Percentiles rank a stretch among this genome's conserved stretches.
These are phyloP conservation scores for Shinisaurus crocodilurus DNA, from an alignment of 2,113 vertebrate genomes.

Conservation along the genomic window DNA sequence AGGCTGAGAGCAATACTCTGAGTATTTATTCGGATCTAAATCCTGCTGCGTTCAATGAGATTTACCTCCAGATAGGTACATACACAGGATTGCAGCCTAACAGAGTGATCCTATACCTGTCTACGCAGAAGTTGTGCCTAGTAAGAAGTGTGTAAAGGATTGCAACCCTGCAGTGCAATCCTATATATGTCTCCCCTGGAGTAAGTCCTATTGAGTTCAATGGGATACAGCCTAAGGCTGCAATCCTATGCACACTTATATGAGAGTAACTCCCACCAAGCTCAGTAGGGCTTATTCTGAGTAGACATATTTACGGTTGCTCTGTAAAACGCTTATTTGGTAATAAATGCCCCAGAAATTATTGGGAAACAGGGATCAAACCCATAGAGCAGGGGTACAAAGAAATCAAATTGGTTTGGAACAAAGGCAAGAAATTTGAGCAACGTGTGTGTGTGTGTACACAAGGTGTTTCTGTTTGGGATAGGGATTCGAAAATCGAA, in stretches of 20 bases:
- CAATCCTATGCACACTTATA: too few species aligned
- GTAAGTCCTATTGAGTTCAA: not conserved
- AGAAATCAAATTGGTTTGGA: not conserved
- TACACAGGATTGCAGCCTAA: too few species aligned
- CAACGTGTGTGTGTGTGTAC: too few species aligned
- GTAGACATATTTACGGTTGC: not conserved
- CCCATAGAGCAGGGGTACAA: not conserved
- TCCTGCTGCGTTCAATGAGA: not conserved
- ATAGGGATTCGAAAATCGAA: not conserved
- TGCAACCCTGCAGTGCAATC: not conserved
- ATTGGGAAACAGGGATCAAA: not conserved
- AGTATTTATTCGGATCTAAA: not conserved
- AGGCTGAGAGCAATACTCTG: not conserved
- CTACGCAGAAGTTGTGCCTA: not conserved
- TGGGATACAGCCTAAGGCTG: too few species aligned
- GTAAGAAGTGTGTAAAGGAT: not conserved
- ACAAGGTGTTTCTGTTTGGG: not conserved
- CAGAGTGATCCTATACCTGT: not conserved
- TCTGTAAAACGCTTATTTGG: not conserved
- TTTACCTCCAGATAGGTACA: too few species aligned
- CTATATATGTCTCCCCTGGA: not conserved
- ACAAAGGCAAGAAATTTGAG: not conserved
- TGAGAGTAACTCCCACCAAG: too few species aligned
- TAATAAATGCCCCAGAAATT: not conserved
- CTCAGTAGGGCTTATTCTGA: not conserved